Conservation (phyloP, 92 coral and sea anemone species). For the Palythoa caribaeorum region DNA sequence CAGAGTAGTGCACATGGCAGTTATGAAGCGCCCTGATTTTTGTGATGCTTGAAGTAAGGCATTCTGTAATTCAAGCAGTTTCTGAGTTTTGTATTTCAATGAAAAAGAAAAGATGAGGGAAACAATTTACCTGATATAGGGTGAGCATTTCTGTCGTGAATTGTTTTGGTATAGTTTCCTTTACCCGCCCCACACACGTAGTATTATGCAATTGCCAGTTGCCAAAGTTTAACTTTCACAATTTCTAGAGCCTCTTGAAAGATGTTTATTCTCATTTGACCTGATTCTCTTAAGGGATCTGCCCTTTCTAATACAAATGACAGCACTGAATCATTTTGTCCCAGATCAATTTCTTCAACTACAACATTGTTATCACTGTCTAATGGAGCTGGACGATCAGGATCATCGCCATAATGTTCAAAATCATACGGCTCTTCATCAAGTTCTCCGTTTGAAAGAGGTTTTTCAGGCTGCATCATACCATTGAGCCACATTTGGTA, state of each 20-base stretch:
- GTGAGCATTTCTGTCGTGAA: too few relatives aligned
- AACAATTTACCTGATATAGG: too few relatives aligned
- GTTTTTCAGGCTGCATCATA: constrained; percentile 23
- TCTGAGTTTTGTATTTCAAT: too few relatives aligned
- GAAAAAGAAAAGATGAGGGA: too few relatives aligned
- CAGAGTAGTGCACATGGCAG: too few relatives aligned
- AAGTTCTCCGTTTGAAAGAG: constrained; percentile 4
- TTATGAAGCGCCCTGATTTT: too few relatives aligned
- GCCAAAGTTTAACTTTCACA: constrained; percentile 12
- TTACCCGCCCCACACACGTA: too few relatives aligned
- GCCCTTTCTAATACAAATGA: background rate
- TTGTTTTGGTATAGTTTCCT: too few relatives aligned
- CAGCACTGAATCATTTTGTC: background rate
- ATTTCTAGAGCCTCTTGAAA: constrained; percentile 54
- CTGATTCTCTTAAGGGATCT: background rate
- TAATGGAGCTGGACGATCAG: constrained; percentile 11
- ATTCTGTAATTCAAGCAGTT: too few relatives aligned
- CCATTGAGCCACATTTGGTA: constrained; percentile 44
- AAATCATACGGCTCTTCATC: constrained; percentile 42
- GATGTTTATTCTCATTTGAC: background rate
- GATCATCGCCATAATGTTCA: constrained; percentile 26
- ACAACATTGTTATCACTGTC: constrained; percentile 29
- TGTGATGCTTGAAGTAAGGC: too few relatives aligned
- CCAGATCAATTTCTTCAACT: constrained; percentile 3
- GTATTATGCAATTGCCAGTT: background rate